Evolutionary conservation across 2,888 invertebrate species (phyloP), one percentile per base, ranked within the genome.

Genomic region (Hemicrepidius hirtus): DNA sequence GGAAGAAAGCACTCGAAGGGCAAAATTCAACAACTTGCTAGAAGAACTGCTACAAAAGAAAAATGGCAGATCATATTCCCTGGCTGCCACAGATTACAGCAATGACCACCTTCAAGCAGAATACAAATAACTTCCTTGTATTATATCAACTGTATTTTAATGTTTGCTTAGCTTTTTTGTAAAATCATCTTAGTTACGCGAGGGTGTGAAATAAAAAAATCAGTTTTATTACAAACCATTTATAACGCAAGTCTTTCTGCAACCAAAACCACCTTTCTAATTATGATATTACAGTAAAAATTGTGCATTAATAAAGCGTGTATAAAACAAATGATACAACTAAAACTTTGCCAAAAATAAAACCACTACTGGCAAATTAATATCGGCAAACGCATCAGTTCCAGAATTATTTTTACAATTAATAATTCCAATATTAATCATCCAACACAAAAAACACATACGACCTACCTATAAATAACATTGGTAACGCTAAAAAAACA

Each of bases 1-100:
- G 1, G 66, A 55, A 24, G 66, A 66, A 24, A 40, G 55, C 10
- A 6, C 18, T 16, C 16, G 55, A 10, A 24, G 55, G 16, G 44
- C 55, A 28, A 55, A 20, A 28, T 68, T 32, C 16, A 68, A 50
- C 53, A 28, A 21, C 24, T 68, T 68, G 49, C 35, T 68, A 62
- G 60, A 68, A 62, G 13, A 68, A 50, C 62, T 68, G 60, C 13
- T 59, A 13, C 20, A 53, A 16, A 20, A 24, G 28, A 57, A n/a
- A 41, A 6, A 2, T 1, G 1, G 3, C 4, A 5, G 3, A 13
- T 13, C 3, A 13, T 41, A n/a, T 41, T 3, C 41, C 3, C n/a
- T 13, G 1, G 41, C n/a, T 3, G 5, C 13, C n/a, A 13, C 5
- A 5, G 32, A 32, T 9, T 32, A 5, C 9, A 9, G 9, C 2